Evolutionary conservation across 37 sponge, comb jelly and placozoan species (phyloP), one percentile per base, ranked within the genome.

Genomic region (Spongia lamella): DNA sequence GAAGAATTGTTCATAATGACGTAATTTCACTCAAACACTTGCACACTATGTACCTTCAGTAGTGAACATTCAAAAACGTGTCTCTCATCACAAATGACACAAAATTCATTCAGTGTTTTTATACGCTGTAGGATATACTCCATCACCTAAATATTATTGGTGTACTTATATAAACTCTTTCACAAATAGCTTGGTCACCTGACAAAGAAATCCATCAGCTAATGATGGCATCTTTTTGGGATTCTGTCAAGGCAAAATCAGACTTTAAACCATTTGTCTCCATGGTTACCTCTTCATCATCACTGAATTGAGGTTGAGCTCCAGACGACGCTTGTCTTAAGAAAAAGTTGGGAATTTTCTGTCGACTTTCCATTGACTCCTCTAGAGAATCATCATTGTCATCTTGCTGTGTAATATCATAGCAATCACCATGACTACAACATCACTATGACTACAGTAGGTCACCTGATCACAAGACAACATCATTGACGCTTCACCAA

Each of bases 61-160:
- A 86, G 70, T 3, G 82, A 84, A 34, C 68, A 72, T 43, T 80
- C 80, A 36, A 92, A 9, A 1, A 92, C 56, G 57, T 92, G 93
- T 36, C 69, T 83, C 62, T 92, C 93, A 68, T 92, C 93, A 66
- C 93, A 92, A 11, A 92, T 92, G 22, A 92, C 93, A 87, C 93
- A 92, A 53, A 83, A 92, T 43, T 92, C 88, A 71, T 92, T 92
- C 37, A 92, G 61, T 21, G 88, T 67, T 19, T 61, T 61, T 7
- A 92, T 61, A 13, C 93, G 24, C 33, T 92, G 78, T 20, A 87
- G 77, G 38, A 69, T 53, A 76, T 92, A 92, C 61, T 77, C 61
- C 56, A 87, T 33, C 16, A 35, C 65, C 73, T 77, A 37, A 52
- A 50, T 7, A 54, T n/a, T n/a, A n/a, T n/a, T n/a, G n/a, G n/a